These are phyloP conservation scores for Actinopyga echinites DNA, from an alignment of 53 echinoderm and acorn worm genomes.

Conservation along the genomic window DNA sequence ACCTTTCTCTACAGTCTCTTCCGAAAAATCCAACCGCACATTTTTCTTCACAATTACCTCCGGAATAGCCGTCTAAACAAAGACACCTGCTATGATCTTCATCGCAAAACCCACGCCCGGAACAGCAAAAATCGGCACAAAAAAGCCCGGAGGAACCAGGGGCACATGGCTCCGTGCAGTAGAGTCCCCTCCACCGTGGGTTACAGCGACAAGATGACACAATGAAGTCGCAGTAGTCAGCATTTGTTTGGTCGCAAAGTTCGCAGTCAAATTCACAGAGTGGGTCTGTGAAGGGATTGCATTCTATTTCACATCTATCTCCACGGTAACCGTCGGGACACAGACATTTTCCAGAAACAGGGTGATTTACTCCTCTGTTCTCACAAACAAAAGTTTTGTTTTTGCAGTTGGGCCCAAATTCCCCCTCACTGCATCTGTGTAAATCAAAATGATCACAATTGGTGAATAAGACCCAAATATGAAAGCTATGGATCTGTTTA, in stretches of 20 bases:
- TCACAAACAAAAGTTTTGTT: background rate
- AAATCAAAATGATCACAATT: too few relatives aligned
- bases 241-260: background rate
- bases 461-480: too few relatives aligned
- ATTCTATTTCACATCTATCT: background rate
- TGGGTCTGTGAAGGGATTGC: background rate
- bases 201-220: background rate
- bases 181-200: background rate
- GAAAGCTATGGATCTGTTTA: too few relatives aligned
- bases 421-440: background rate
- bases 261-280: background rate
- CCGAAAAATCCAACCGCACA: slow-evolving; percentile 11
- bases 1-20: slow-evolving; percentile 19
- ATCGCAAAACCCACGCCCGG: slow-evolving; percentile 12
- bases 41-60: background rate
- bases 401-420: background rate
- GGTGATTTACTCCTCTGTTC: slow-evolving; percentile 22
- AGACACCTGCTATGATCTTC: background rate
- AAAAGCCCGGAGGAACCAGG: background rate
- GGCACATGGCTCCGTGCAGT: slow-evolving; percentile 19
- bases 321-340: slow-evolving; percentile 1
- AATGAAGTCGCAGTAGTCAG: background rate
- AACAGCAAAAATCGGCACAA: background rate
- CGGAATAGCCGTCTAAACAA: background rate
- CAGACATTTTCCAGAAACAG: background rate